Base-by-base conservation (phyloP, 1,140 invertebrate species). In the Dendroctonus valens region DNA sequence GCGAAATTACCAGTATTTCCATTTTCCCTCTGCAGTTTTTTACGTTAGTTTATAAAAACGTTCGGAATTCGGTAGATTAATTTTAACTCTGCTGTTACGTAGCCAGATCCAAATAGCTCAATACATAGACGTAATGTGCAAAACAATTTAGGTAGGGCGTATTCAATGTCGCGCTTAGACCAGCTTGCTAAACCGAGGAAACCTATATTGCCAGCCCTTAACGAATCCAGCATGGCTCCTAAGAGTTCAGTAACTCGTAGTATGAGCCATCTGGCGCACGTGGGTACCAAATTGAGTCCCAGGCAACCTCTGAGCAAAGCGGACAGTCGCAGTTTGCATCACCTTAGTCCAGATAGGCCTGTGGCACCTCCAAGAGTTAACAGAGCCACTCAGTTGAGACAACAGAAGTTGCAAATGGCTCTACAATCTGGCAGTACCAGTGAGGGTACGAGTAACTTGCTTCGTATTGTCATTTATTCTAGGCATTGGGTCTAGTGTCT, bases 151-250 rank as follows among this genome's bases (percentile, higher is more conserved):
- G 65, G 89, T 90, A 93, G 92, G 86, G 91, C 92, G 73, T 91
- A 90, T 82, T 94, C 92, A 76, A 93, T 94, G 91, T 91, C 91
- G 73, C 87, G 93, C 74, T 85, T 95, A 83, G 92, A 94, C 84
- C 87, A 90, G 76, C 83, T 93, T 79, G 83, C 89, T 72, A 87
- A 87, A 79, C 90, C 91, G 60, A 81, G 89, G 65, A 82, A 83
- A 74, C 82, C 81, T 71, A 79, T 81, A 73, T 83, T 86, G 75
- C 79, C 80, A 68, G 79, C 82, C 63, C 74, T 83, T 73, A 74
- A 78, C 71, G 82, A 83, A 77, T 67, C 74, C 60, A 64, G 72
- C 54, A 61, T 72, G 64, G 68, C 69, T 41, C 64, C 72, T 55
- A 70, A 70, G 59, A 76, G 75, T 78, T 74, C 75, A 46, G 72